phyloP scores from a whole-genome alignment of 2,888 invertebrate genomes.

The Physocephala rufipes region DNA sequence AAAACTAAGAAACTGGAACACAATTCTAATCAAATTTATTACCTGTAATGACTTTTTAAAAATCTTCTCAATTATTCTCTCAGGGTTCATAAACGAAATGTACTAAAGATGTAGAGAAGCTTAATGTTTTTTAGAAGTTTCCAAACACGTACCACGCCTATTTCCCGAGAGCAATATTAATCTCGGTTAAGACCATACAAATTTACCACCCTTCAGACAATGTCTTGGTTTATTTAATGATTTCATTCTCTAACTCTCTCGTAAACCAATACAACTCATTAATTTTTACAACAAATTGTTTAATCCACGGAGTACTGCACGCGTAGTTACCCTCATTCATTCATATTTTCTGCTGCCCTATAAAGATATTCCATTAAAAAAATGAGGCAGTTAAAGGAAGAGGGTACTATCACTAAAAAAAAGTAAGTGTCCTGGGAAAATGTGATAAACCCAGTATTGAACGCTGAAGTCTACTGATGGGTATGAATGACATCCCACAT shows the following conservation, averaged over 20 bases:
- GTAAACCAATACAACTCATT: constrained; percentile 52
- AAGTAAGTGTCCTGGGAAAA: neutral
- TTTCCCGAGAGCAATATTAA: constrained; percentile 32
- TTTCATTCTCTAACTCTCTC: neutral
- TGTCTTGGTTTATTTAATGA: neutral
- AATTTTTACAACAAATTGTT: constrained; percentile 64
- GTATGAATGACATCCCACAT: constrained; percentile 6
- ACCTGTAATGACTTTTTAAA: constrained; percentile 3
- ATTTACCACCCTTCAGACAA: neutral
- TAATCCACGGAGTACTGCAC: constrained; percentile 47
- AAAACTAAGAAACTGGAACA: too few relatives aligned
- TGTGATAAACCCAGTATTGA: neutral
- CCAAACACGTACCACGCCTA: constrained; percentile 13
- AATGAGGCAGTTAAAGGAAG: too few relatives aligned
- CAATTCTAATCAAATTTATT: neutral
- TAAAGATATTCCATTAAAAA: too few relatives aligned
- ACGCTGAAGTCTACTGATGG: neutral
- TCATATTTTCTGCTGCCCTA: neutral
- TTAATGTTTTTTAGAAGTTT: too few relatives aligned
- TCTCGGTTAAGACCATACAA: neutral
- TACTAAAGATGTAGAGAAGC: too few relatives aligned
- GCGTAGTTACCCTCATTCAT: neutral
- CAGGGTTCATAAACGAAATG: constrained; percentile 39
- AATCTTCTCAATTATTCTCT: neutral
- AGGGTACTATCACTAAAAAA: neutral